Conservation (phyloP, 2,113 vertebrate genomes). For the Chloroceryle aenea region DNA sequence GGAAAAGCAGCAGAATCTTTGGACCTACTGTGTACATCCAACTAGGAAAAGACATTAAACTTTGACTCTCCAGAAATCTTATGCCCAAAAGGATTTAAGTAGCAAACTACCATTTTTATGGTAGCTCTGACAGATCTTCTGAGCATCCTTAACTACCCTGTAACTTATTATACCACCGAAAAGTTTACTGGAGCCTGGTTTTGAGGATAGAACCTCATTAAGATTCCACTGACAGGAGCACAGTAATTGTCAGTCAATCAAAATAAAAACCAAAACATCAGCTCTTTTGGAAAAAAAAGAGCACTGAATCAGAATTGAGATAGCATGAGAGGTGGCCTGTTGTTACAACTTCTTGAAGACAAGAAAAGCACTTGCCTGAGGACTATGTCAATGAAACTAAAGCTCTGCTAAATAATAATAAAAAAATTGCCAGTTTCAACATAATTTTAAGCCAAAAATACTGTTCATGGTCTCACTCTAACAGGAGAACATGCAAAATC, state of each 20-base stretch:
- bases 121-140: background rate
- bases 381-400: background rate
- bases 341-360: background rate
- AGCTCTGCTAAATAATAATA: background rate
- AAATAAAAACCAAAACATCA: background rate
- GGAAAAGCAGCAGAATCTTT: background rate
- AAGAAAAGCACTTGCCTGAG: background rate
- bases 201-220: background rate
- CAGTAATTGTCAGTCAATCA: background rate
- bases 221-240: background rate
- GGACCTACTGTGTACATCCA: background rate
- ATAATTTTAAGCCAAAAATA: background rate
- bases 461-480: background rate
- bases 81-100: background rate
- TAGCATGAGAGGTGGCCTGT: background rate
- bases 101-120: background rate
- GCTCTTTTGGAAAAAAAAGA: background rate
- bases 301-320: background rate
- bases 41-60: background rate
- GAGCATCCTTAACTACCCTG: background rate
- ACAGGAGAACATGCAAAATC: background rate
- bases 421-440: background rate
- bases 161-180: background rate
- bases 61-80: background rate
- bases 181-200: background rate